Evolutionary conservation across 2,888 invertebrate species (phyloP).

Genomic region (Gnatocerus cornutus): DNA sequence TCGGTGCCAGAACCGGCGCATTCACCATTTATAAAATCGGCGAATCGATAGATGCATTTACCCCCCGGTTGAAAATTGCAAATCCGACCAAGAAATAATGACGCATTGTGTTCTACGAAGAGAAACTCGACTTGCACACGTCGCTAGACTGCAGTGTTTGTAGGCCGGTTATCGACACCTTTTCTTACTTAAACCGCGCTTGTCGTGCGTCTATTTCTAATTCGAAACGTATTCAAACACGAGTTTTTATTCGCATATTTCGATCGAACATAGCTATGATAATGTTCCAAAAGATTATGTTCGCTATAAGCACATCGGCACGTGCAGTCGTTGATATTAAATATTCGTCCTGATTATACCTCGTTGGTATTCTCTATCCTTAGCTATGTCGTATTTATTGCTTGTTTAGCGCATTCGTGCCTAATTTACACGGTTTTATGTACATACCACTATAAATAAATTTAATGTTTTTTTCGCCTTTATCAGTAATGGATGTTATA

Average conservation of each 20-base stretch:
- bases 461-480: constrained; percentile 26
- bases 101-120: not conserved
- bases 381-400: constrained; percentile 1
- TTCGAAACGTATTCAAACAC: not conserved
- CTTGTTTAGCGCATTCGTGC: constrained; percentile 10
- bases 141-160: constrained; percentile 6
- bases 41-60: too few relatives aligned
- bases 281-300: too few relatives aligned
- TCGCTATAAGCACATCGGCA: constrained; percentile 9
- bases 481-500: constrained; percentile 37
- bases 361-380: not conserved
- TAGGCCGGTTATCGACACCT: constrained; percentile 35
- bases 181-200: constrained; percentile 11
- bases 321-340: constrained; percentile 1
- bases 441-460: constrained; percentile 22
- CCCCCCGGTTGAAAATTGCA: too few relatives aligned
- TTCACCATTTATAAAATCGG: too few relatives aligned
- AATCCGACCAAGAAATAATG: too few relatives aligned
- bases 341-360: constrained; percentile 1
- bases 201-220: too few relatives aligned
- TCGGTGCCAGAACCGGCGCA: too few relatives aligned
- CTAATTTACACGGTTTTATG: constrained; percentile 21
- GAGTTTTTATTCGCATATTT: constrained; percentile 23
- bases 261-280: too few relatives aligned
- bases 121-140: not conserved